Percentiles rank a stretch among this genome's conserved stretches.
Conservation (phyloP, 2,888 invertebrate genomes). For the Pterobdella sp. region DNA sequence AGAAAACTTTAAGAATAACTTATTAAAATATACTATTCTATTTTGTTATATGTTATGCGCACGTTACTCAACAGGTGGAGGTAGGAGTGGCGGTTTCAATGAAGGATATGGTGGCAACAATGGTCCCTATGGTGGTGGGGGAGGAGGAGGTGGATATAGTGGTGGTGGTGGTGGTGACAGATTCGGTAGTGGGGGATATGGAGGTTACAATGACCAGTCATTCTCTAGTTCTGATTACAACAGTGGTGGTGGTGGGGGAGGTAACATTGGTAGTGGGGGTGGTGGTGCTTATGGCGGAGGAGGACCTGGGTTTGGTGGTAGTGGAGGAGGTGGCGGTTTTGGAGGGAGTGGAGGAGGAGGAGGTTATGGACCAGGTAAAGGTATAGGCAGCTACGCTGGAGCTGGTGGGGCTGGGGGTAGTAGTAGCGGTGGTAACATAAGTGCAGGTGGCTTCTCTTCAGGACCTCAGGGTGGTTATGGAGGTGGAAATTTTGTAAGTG, state of each 20-base stretch:
- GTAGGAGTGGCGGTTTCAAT: not conserved
- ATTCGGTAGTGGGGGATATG: not conserved
- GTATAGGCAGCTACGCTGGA: not conserved
- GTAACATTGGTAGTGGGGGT: slow-evolving; percentile 7
- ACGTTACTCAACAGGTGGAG: not conserved
- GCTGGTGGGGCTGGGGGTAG: not conserved
- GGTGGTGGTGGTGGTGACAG: not conserved
- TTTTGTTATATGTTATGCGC: not conserved
- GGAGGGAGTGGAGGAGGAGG: not conserved
- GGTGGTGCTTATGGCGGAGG: slow-evolving; percentile 4
- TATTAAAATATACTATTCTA: not conserved
- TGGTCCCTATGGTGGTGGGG: slow-evolving; percentile 6
- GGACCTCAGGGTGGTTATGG: slow-evolving; percentile 26
- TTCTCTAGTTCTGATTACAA: not conserved
- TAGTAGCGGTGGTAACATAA: not conserved
- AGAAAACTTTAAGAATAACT: not conserved
- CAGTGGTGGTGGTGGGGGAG: slow-evolving; percentile 11
- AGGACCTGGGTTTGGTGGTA: not conserved
- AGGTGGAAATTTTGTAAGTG: not conserved
- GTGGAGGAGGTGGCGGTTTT: slow-evolving; percentile 1
- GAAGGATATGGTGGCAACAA: not conserved
- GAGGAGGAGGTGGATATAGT: slow-evolving; percentile 9
- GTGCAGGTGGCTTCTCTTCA: not conserved
- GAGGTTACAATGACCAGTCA: slow-evolving; percentile 8
- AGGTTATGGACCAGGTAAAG: slow-evolving; percentile 8